Conservation (phyloP, 2,113 vertebrate genomes). For the Myanophis thanlyinensis region DNA sequence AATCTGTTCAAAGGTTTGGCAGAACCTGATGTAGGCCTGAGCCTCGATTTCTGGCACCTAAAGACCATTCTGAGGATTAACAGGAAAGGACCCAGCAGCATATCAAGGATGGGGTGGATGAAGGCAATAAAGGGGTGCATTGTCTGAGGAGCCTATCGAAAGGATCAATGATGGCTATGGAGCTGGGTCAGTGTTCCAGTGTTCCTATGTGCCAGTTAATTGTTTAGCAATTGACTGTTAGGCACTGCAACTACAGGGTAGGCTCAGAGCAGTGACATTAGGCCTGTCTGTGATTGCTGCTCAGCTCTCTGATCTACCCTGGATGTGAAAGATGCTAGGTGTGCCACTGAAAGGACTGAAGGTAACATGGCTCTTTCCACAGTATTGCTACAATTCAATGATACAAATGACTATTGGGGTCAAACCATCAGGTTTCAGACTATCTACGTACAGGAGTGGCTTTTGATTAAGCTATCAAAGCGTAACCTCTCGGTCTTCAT, state of each 20-base stretch:
- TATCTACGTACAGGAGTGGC: background rate
- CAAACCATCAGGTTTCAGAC: background rate
- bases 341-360: background rate
- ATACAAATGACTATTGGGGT: background rate
- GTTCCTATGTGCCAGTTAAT: background rate
- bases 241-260: background rate
- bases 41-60: background rate
- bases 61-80: background rate
- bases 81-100: background rate
- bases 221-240: background rate
- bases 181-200: background rate
- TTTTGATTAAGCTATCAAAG: background rate
- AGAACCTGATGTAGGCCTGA: background rate
- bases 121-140: background rate
- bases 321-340: background rate
- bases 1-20: background rate
- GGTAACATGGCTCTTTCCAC: background rate
- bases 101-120: background rate
- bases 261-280: background rate
- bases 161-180: background rate
- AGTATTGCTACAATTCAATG: background rate
- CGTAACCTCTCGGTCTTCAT: background rate
- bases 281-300: background rate
- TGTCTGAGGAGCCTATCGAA: background rate
- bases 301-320: background rate